phyloP scores from a whole-genome alignment of 2,888 invertebrate genomes.

The Malthinus seriepunctatus region DNA sequence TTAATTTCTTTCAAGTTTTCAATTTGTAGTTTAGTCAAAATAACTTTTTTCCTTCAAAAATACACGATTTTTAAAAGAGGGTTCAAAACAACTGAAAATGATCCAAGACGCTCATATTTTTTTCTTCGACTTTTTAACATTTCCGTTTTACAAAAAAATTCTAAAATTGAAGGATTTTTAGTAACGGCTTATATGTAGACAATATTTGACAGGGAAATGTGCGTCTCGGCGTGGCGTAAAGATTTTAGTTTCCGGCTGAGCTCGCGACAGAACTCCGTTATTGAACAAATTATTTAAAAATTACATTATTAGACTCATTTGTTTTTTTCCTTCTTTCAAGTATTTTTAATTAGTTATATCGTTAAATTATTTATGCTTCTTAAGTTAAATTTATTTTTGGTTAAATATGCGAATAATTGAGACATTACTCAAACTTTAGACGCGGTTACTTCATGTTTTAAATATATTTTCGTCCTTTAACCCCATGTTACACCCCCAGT shows the following conservation, averaged over 20 bases:
- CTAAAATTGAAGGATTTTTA: slow-evolving; percentile 18
- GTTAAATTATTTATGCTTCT: slow-evolving; percentile 30
- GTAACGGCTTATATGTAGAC: slow-evolving; percentile 28
- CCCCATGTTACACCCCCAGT: too few species aligned
- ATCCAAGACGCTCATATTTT: slow-evolving; percentile 17
- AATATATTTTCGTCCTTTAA: too few species aligned
- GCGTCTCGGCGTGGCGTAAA: slow-evolving; percentile 37
- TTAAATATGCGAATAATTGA: too few species aligned
- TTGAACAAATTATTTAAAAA: slow-evolving; percentile 40
- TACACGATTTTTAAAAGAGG: background rate
- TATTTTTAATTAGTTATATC: slow-evolving; percentile 27
- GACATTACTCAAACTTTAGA: too few species aligned
- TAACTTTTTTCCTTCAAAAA: background rate
- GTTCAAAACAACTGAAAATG: slow-evolving; percentile 9
- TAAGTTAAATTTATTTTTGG: background rate
- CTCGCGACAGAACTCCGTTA: slow-evolving; percentile 17
- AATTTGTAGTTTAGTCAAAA: slow-evolving; percentile 24
- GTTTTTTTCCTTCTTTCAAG: slow-evolving; percentile 31
- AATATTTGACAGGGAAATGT: slow-evolving; percentile 33
- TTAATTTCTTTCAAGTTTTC: background rate
- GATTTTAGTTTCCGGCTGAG: slow-evolving; percentile 38
- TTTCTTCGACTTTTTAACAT: slow-evolving; percentile 14
- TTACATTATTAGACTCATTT: slow-evolving; percentile 37
- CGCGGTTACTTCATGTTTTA: too few species aligned
- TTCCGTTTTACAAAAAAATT: slow-evolving; percentile 22